A percentile compares a stretch with the other conserved stretches of the same genome.
phyloP scores from a whole-genome alignment of 92 coral and sea anemone genomes.

The Porites cylindrica region DNA sequence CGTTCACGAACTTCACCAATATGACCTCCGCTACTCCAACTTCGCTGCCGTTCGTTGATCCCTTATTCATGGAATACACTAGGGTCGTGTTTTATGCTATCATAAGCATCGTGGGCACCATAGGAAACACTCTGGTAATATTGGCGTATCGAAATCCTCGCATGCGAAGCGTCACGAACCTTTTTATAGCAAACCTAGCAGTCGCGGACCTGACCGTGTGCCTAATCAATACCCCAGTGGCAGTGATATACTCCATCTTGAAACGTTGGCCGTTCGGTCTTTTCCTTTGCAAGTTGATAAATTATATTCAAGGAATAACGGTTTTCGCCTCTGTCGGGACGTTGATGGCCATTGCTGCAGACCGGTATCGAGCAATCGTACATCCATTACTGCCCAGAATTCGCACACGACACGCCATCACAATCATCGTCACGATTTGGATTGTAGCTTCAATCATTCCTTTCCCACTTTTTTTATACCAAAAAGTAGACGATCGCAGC shows the following conservation, averaged over 20 bases:
- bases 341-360: slow-evolving; percentile 84
- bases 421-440: slow-evolving; percentile 81
- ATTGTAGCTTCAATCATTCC: slow-evolving; percentile 65
- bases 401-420: slow-evolving; percentile 81
- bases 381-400: slow-evolving; percentile 84
- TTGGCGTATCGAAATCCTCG: slow-evolving; percentile 85
- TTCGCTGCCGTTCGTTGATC: not conserved
- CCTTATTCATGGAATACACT: not conserved
- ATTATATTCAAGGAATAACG: slow-evolving; percentile 74
- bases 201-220: slow-evolving; percentile 86
- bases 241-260: slow-evolving; percentile 57
- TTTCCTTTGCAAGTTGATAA: slow-evolving; percentile 71
- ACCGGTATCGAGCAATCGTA: slow-evolving; percentile 86
- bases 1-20: slow-evolving; percentile 37
- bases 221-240: slow-evolving; percentile 77
- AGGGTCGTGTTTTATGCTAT: slow-evolving; percentile 50
- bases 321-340: slow-evolving; percentile 83
- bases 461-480: slow-evolving; percentile 70
- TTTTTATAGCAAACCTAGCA: slow-evolving; percentile 87
- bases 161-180: slow-evolving; percentile 91
- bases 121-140: slow-evolving; percentile 80
- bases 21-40: slow-evolving; percentile 47
- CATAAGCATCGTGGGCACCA: slow-evolving; percentile 68
- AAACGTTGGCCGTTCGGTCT: slow-evolving; percentile 83
- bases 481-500: not conserved